Conservation (phyloP, 2,113 vertebrate genomes). For the Machaerirhynchus nigripectus region DNA sequence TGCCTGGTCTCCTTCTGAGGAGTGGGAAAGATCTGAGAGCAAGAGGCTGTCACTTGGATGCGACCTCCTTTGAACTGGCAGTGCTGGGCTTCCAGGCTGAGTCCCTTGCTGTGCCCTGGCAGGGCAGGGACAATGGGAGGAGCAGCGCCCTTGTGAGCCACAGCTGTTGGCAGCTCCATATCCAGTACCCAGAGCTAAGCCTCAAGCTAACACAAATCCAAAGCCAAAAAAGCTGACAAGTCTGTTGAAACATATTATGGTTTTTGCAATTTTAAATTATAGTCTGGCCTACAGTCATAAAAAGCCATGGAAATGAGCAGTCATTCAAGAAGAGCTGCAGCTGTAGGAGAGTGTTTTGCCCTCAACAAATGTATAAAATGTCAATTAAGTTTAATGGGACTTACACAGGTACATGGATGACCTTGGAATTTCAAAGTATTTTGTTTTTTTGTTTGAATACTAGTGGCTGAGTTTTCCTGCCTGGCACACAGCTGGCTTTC, state of each 20-base stretch:
- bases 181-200: background rate
- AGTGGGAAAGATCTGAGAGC: background rate
- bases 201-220: background rate
- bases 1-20: background rate
- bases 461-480: background rate
- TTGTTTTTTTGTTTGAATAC: background rate
- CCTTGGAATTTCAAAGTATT: background rate
- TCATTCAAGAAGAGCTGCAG: background rate
- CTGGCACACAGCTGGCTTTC: background rate
- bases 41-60: too few species aligned
- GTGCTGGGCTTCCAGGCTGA: background rate
- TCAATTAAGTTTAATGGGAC: background rate
- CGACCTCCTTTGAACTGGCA: accelerated
- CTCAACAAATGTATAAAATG: background rate
- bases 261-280: background rate
- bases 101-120: accelerated
- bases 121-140: accelerated
- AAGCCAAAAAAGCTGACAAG: background rate
- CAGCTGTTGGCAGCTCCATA: background rate
- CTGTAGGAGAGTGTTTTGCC: background rate
- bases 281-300: background rate
- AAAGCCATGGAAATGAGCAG: background rate
- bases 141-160: accelerated
- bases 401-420: background rate
- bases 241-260: background rate